Evolutionary conservation across 2,797 vertebrate genomes (phyloP), one percentile per base, ranked within the genome.

Genomic region (Fistularia tabacaria): DNA sequence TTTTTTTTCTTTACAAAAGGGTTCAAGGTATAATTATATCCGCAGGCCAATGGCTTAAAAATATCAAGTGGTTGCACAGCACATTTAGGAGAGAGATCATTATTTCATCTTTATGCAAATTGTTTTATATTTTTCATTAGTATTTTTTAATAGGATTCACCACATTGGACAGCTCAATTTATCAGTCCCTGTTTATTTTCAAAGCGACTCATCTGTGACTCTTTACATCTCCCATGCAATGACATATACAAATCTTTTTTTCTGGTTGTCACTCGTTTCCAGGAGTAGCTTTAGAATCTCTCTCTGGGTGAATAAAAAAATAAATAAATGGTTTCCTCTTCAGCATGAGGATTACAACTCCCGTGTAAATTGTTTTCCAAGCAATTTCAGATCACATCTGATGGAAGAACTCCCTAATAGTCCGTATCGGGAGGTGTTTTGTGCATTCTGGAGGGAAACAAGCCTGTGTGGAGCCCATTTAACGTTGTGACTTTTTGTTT

Each of bases 111-210:
- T 14, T 41, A 38, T 36, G 5, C 8, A 46, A 13, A n/a, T 41
- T 43, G 15, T 10, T 40, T 8, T 37, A 63, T 51, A 52, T 49
- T 51, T 61, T 14, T 49, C 40, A 9, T 9, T 40, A 14, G 59
- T 46, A 13, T 49, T 14, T 54, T 57, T 60, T 68, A 44, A 51
- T 63, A 53, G 64, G 60, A 78, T 85, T 88, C 87, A 88, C 83
- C 79, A 88, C 77, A 64, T 76, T 84, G 85, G 86, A 89, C 81
- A 88, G 86, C 81, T 88, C 87, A 81, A 50, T 62, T 66, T 66
- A 58, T 62, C 42, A 36, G 45, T 47, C 46, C 49, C 47, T 72
- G 58, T n/a, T n/a, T n/a, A n/a, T n/a, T n/a, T n/a, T n/a, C n/a
- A n/a, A n/a, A n/a, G n/a, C n/a, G n/a, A n/a, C n/a, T n/a, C 50